Base-by-base conservation (phyloP, 1,140 invertebrate genomes). In the Pectinophora gossypiella region DNA sequence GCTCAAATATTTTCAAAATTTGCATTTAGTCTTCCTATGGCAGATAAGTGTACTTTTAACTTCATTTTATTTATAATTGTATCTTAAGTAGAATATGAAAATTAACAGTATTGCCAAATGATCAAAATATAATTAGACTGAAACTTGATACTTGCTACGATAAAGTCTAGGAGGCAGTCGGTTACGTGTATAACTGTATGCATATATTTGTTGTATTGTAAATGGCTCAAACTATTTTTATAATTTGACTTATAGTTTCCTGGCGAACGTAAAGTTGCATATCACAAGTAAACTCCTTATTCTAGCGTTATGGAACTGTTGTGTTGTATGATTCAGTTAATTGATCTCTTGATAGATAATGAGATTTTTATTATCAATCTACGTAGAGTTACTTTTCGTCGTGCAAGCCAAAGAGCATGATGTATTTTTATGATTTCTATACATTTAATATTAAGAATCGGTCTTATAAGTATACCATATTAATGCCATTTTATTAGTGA, bases 401-500 rank as follows among this genome's bases (percentile, higher is more conserved):
- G 83, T 86, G 83, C 83, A 86, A 82, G 81, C 83, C 83, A 86
- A 86, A 86, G 83, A 86, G 83, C 83, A 85, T 86, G 81, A 86
- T 84, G 84, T 87, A 77, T 85, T 85, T 76, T 81, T 82, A 77
- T 79, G 65, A 76, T 83, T 83, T 85, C 69, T 84, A 74, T 84
- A 82, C 69, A 76, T 64, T 70, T 74, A 75, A 70, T 68, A 45
- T 71, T 81, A 82, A 82, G 76, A 64, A 66, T 75, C 70, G 66
- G 68, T 83, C 72, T 75, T 81, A 64, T 82, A 79, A 82, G 80
- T 81, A 73, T 81, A 81, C 77, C 76, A 76, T 75, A 68, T 78
- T 71, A 83, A 83, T 80, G 83, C 83, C 83, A 85, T 86, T 83
- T 81, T 78, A 79, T 75, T 80, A 85, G 71, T 77, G 70, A 77